phyloP scores from a whole-genome alignment of 2,113 vertebrate species.

The Lophotis ruficrista region DNA sequence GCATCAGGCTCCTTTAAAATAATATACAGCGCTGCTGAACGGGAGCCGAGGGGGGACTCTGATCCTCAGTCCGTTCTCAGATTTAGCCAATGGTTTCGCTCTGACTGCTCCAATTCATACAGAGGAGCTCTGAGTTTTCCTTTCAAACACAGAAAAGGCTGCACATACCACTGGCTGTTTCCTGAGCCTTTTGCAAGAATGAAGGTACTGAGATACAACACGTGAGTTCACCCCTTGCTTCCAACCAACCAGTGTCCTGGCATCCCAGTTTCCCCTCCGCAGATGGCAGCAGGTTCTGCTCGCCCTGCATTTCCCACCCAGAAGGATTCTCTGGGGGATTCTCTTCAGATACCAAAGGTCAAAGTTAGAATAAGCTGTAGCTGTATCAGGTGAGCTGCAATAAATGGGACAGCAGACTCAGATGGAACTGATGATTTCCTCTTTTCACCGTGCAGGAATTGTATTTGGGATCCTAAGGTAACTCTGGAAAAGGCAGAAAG shows the following conservation, averaged over 20 bases:
- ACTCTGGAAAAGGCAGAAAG: neutral
- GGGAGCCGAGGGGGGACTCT: neutral
- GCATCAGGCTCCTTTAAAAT: conserved; percentile 41
- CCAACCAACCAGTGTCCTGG: neutral
- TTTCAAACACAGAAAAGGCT: neutral
- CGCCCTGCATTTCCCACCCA: neutral
- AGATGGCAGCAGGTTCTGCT: neutral
- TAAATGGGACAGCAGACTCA: neutral
- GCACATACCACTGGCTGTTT: neutral
- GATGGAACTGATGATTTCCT: conserved; percentile 28
- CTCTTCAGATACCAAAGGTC: neutral
- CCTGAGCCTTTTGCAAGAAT: neutral
- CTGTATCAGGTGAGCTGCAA: neutral
- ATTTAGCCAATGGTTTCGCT: neutral
- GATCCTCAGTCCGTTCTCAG: neutral
- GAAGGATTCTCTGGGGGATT: neutral
- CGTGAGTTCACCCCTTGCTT: neutral
- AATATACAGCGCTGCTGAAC: conserved; percentile 38
- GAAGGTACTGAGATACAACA: neutral
- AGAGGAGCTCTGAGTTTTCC: neutral
- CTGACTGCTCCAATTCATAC: conserved; percentile 13
- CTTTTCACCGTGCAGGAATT: neutral
- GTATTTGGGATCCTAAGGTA: neutral
- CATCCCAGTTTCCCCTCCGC: neutral
- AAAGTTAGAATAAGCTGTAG: neutral